Percentiles rank a stretch among this genome's conserved stretches.
Evolutionary conservation across 2,888 invertebrate genomes (phyloP).

Genomic region (Erebia aethiops): DNA sequence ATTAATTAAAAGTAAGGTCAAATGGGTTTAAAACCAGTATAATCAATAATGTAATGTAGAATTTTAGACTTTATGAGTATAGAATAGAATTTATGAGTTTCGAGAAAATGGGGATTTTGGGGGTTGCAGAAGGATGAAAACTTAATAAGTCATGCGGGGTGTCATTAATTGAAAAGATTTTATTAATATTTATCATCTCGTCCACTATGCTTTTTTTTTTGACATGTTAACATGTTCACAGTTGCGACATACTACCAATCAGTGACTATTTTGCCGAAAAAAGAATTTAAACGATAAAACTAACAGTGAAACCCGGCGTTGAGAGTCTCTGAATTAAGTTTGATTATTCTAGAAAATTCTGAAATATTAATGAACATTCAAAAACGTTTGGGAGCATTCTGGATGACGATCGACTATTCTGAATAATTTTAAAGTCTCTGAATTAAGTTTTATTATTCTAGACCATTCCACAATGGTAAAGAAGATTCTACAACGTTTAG

Average conservation of each 20-base stretch:
- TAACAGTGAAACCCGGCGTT: neutral
- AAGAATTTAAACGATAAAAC: conserved; percentile 1
- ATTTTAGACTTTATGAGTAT: neutral
- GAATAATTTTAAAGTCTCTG: too few species aligned
- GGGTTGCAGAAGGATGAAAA: neutral
- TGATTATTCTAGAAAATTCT: too few species aligned
- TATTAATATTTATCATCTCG: neutral
- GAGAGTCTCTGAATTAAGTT: neutral
- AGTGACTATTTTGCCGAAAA: neutral
- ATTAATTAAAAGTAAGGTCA: neutral
- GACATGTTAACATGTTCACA: neutral
- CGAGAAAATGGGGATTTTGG: neutral
- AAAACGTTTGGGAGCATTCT: too few species aligned
- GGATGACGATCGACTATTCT: too few species aligned
- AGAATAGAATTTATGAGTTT: neutral
- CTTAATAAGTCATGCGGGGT: neutral
- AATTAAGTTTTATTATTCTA: neutral
- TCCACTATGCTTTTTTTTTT: neutral
- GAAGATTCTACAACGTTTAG: too few species aligned
- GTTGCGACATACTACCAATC: neutral
- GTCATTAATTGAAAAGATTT: neutral
- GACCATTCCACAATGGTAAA: too few species aligned
- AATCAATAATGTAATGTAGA: neutral
- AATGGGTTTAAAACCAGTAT: neutral
- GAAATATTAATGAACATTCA: too few species aligned